Conservation (phyloP, 2,113 vertebrate genomes). For the Hemichromis elongatus region DNA sequence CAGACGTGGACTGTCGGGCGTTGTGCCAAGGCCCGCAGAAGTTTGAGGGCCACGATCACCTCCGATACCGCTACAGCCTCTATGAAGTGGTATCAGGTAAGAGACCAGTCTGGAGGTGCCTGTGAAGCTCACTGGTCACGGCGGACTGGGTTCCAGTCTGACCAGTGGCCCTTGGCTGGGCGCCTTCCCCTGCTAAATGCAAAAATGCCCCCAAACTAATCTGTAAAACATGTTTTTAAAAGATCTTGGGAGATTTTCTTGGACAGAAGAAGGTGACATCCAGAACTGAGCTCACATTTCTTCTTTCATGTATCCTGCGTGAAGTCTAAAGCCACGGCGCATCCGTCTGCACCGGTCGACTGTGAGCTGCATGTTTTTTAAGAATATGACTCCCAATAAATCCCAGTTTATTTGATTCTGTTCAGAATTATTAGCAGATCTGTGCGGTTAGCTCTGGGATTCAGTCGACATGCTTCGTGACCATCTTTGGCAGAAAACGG, state of each 20-base stretch:
- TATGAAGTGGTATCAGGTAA: constrained; percentile 92
- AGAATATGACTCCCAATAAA: accelerated
- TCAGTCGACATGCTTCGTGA: neutral
- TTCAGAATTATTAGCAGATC: neutral
- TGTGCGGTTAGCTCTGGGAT: neutral
- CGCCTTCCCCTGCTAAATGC: neutral
- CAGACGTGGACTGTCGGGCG: constrained; percentile 83
- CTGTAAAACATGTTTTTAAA: no score
- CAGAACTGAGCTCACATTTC: neutral
- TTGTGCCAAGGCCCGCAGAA: constrained; percentile 86
- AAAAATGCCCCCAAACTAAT: neutral
- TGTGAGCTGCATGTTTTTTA: neutral
- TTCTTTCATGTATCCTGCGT: neutral
- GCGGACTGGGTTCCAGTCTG: neutral
- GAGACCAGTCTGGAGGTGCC: neutral
- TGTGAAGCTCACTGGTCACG: neutral
- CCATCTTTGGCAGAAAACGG: neutral
- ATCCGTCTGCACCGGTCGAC: neutral
- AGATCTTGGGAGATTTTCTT: neutral
- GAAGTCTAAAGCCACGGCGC: neutral
- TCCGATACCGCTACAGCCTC: constrained; percentile 82
- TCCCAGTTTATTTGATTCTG: neutral
- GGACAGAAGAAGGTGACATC: neutral
- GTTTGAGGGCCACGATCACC: constrained; percentile 82
- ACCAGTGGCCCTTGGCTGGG: neutral